Evolutionary conservation across 2,797 vertebrate genomes (phyloP).

Genomic region (Gambusia yucatana): DNA sequence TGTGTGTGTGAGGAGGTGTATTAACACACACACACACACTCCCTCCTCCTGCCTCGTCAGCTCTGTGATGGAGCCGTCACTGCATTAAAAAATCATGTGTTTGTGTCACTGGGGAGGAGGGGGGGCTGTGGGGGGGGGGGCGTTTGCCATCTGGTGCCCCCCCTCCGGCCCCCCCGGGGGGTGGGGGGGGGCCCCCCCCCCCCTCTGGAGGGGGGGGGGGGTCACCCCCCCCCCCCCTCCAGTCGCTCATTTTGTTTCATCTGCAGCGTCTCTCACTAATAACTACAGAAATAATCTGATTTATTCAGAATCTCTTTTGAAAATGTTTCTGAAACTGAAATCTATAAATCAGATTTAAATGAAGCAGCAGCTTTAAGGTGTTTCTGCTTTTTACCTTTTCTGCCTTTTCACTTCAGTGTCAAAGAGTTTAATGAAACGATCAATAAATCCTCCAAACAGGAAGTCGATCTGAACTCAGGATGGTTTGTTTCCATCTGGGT

Average conservation of each 20-base stretch:
- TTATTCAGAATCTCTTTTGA: too few species aligned
- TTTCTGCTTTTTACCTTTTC: too few species aligned
- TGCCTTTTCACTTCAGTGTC: background rate
- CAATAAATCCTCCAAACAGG: background rate
- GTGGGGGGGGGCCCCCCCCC: background rate
- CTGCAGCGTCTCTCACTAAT: background rate
- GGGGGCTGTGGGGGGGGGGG: slow-evolving; percentile 22
- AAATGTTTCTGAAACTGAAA: background rate
- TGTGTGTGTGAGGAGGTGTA: slow-evolving; percentile 30
- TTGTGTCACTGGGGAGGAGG: slow-evolving; percentile 2
- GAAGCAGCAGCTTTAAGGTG: background rate
- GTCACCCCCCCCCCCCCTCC: slow-evolving; percentile 5
- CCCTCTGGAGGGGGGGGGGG: background rate
- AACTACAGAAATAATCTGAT: background rate
- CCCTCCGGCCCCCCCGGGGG: slow-evolving; percentile 11
- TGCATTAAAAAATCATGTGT: slow-evolving; percentile 68
- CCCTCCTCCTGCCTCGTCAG: slow-evolving; percentile 56
- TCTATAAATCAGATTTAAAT: background rate
- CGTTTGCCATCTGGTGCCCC: slow-evolving; percentile 76
- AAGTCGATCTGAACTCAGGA: too few species aligned
- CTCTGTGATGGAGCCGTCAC: slow-evolving; percentile 75
- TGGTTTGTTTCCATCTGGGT: too few species aligned
- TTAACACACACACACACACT: slow-evolving; percentile 38
- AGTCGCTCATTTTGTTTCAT: slow-evolving; percentile 39
- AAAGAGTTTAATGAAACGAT: background rate